Conservation (phyloP, 2,797 vertebrate species). For the Sus cebifrons region DNA sequence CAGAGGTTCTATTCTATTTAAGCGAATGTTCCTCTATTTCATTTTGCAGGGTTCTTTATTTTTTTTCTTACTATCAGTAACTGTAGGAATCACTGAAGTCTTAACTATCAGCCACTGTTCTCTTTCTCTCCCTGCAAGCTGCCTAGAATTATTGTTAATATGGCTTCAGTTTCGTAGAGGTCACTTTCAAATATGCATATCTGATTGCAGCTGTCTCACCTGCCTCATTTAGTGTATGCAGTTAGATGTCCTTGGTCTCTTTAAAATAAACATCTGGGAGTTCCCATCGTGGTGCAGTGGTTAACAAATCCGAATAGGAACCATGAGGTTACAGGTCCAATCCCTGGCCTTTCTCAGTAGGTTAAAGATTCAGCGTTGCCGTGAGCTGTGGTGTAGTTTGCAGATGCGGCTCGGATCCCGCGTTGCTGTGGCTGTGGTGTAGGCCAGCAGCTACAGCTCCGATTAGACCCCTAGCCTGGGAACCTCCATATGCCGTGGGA, state of each 20-base stretch:
- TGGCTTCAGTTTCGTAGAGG: neutral
- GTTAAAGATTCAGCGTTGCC: too few relatives aligned
- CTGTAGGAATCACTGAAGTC: neutral
- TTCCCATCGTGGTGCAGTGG: too few relatives aligned
- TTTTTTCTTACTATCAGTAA: neutral
- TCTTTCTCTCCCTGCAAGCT: neutral
- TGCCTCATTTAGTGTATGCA: neutral
- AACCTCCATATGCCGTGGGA: too few relatives aligned
- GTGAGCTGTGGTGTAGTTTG: too few relatives aligned
- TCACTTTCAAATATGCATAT: slow-evolving; percentile 8
- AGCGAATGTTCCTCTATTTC: neutral
- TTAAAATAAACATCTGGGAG: neutral
- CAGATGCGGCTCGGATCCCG: too few relatives aligned
- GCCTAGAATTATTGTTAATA: neutral
- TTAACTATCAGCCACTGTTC: neutral
- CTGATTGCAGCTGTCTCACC: neutral
- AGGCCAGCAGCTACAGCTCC: too few relatives aligned
- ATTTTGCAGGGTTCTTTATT: neutral
- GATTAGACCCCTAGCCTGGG: too few relatives aligned
- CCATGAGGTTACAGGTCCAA: too few relatives aligned
- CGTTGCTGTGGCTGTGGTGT: too few relatives aligned
- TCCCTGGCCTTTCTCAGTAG: too few relatives aligned
- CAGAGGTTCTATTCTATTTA: neutral
- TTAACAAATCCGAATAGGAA: too few relatives aligned
- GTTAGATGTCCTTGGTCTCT: neutral